Evolutionary conservation across 2,113 vertebrate genomes (phyloP).

Genomic region (Phocoena sinus): DNA sequence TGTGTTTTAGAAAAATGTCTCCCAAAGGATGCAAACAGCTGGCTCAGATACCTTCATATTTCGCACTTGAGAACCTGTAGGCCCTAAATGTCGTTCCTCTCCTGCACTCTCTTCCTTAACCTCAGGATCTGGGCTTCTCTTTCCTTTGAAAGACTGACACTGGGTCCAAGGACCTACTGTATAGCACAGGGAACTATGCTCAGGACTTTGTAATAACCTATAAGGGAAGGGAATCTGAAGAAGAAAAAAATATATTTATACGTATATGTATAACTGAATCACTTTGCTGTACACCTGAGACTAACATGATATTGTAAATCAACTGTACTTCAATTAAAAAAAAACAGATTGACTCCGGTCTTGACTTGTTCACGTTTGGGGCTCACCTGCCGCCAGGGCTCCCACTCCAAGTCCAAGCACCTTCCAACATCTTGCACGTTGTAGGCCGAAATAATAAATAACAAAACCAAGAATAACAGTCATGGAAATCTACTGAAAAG

Average conservation of each 20-base stretch:
- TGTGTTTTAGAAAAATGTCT: neutral
- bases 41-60: rapidly evolving
- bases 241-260: neutral
- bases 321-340: no score
- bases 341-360: neutral
- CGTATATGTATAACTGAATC: neutral
- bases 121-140: rapidly evolving
- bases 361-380: rapidly evolving
- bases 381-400: rapidly evolving
- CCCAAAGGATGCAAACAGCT: rapidly evolving
- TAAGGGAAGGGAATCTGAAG: neutral
- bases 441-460: neutral
- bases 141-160: neutral
- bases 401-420: neutral
- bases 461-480: rapidly evolving
- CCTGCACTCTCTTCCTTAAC: rapidly evolving
- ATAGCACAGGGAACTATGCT: neutral
- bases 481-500: neutral
- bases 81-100: rapidly evolving
- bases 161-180: neutral
- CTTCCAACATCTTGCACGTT: rapidly evolving
- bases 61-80: rapidly evolving
- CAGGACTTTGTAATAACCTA: neutral
- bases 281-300: neutral
- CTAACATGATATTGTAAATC: neutral